Evolutionary conservation across 2,888 invertebrate genomes (phyloP).

Genomic region (Crossocerus cetratus): DNA sequence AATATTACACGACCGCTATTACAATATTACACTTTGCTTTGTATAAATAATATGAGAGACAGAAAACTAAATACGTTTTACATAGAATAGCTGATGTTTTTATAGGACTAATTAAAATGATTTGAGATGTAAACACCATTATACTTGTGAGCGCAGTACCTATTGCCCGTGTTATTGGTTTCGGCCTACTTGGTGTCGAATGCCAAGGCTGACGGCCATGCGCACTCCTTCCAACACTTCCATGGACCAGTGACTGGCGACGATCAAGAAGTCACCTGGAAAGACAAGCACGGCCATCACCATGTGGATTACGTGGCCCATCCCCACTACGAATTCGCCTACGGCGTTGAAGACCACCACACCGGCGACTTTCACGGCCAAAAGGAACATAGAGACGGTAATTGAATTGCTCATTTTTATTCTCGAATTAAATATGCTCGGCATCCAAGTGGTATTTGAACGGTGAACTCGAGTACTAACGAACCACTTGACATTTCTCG

Average conservation of each 20-base stretch:
- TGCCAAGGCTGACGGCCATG: conserved; percentile 58
- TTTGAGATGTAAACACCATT: no score
- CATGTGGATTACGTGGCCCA: conserved; percentile 74
- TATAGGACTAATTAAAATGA: no score
- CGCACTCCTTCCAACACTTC: conserved; percentile 74
- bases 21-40: no score
- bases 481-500: neutral
- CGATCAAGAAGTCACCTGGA: conserved; percentile 67
- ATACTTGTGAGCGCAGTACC: conserved; percentile 37
- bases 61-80: no score
- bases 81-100: no score
- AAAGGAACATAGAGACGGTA: conserved; percentile 76
- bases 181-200: conserved; percentile 21
- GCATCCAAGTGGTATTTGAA: neutral
- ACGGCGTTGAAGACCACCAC: conserved; percentile 72
- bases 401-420: conserved; percentile 31
- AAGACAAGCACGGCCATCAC: conserved; percentile 71
- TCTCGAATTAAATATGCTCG: conserved; percentile 34
- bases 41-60: no score
- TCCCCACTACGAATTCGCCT: conserved; percentile 72
- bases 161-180: conserved; percentile 31
- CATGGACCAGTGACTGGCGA: conserved; percentile 72
- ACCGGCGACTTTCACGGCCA: conserved; percentile 76
- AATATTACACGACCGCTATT: no score
- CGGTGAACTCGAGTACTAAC: conserved; percentile 16